Evolutionary conservation across 2,888 invertebrate genomes (phyloP), one percentile per base, ranked within the genome.

Genomic region (Perdita meconis): DNA sequence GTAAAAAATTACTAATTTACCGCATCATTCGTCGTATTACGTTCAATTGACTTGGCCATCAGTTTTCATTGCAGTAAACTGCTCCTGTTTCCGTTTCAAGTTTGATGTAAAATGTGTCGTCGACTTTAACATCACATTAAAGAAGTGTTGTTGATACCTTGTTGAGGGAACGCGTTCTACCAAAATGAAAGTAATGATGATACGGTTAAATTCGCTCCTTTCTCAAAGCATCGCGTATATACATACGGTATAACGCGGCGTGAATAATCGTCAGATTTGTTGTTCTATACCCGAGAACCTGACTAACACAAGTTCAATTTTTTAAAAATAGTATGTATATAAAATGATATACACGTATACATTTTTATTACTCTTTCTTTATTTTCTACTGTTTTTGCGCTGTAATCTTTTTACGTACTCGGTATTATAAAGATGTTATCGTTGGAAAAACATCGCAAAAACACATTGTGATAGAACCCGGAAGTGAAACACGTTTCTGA

Each of bases 401-500:
- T 57, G 67, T 42, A 57, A 61, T 74, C 36, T n/a, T n/a, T n/a
- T n/a, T n/a, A n/a, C n/a, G n/a, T n/a, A n/a, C n/a, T n/a, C n/a
- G 30, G 30, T 6, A 30, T 6, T 30, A 30, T 30, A 50, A 24
- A 57, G 76, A n/a, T 50, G 67, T 56, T 51, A 38, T 42, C 2
- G 44, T n/a, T 24, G 67, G 30, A 42, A 65, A 64, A 55, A 42
- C 40, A 56, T 47, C 38, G n/a, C 30, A 47, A 69, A 57, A 64
- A 56, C 50, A 36, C 56, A 13, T 56, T 42, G 22, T n/a, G 36
- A 59, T 69, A 55, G 63, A 69, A 80, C 55, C 71, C 80, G 81
- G 81, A 81, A 80, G 81, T 67, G 47, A 76, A 80, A 77, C 81
- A 67, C 57, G 77, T 72, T 72, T 64, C 76, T 69, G 67, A 71